Conservation (phyloP, 2,113 vertebrate species). For the Chunga burmeisteri region DNA sequence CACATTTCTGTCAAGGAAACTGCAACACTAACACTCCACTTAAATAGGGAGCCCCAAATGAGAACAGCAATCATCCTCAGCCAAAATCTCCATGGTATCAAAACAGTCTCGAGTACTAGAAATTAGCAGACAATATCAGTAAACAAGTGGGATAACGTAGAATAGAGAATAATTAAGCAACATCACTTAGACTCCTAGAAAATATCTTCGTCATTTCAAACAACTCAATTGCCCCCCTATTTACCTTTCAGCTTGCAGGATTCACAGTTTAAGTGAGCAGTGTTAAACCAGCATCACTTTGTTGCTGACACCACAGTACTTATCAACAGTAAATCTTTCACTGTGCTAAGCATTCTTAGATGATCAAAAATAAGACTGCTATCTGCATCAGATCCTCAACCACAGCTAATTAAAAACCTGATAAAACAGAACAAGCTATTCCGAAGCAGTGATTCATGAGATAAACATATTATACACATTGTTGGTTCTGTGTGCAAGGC, state of each 20-base stretch:
- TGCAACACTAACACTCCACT: not conserved
- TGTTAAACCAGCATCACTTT: not conserved
- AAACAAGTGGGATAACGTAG: not conserved
- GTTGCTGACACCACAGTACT: not conserved
- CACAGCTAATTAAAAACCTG: not conserved
- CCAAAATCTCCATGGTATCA: not conserved
- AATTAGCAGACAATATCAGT: not conserved
- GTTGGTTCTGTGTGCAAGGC: not conserved
- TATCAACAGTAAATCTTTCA: not conserved
- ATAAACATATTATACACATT: not conserved
- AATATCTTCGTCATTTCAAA: not conserved
- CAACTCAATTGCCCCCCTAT: not conserved
- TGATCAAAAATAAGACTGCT: not conserved
- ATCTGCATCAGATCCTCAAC: not conserved
- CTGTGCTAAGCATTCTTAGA: not conserved
- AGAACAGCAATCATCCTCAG: not conserved
- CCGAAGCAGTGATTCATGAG: not conserved
- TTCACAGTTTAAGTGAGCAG: rapidly evolving
- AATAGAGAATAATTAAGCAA: not conserved
- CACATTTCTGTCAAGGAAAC: not conserved
- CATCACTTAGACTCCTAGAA: not conserved
- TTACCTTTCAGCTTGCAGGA: not conserved
- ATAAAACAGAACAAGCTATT: not conserved
- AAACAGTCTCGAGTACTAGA: rapidly evolving
- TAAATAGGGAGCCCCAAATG: not conserved